Evolutionary conservation across 2,797 vertebrate genomes (phyloP).

Genomic region (Crax fasciolata): DNA sequence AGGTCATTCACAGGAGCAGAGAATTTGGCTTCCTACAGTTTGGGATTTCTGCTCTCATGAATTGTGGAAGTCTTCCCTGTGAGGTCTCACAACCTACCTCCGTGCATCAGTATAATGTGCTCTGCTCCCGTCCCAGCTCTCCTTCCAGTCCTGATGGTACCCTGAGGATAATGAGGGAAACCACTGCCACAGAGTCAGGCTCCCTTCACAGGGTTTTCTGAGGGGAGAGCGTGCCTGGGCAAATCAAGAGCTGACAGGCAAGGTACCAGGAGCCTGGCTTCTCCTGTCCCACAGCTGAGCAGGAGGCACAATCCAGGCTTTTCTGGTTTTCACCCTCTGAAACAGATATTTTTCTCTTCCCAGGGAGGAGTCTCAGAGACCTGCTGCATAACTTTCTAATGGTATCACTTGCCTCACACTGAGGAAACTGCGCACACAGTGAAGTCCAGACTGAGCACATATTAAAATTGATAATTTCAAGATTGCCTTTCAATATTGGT

Average conservation of each 20-base stretch:
- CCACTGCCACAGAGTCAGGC: fast-evolving
- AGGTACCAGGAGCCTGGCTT: background rate
- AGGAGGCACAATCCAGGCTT: background rate
- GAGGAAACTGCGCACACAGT: background rate
- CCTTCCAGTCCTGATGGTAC: background rate
- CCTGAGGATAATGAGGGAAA: background rate
- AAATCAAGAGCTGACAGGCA: background rate
- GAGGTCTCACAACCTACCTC: background rate
- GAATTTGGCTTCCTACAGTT: background rate
- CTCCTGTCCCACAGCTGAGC: background rate
- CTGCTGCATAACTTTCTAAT: background rate
- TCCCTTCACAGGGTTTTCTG: background rate
- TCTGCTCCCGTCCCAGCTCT: background rate
- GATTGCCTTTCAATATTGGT: background rate
- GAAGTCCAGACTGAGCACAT: background rate
- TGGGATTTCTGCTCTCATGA: background rate
- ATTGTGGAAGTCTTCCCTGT: background rate
- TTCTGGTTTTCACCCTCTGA: background rate
- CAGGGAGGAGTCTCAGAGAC: background rate
- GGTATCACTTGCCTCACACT: fast-evolving
- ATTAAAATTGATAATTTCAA: background rate
- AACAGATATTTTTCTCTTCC: background rate
- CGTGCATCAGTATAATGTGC: background rate
- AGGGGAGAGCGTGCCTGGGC: fast-evolving
- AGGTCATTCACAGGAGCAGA: background rate